Base-by-base conservation (phyloP, 1,140 invertebrate species). In the Atopsyche davidsoni region DNA sequence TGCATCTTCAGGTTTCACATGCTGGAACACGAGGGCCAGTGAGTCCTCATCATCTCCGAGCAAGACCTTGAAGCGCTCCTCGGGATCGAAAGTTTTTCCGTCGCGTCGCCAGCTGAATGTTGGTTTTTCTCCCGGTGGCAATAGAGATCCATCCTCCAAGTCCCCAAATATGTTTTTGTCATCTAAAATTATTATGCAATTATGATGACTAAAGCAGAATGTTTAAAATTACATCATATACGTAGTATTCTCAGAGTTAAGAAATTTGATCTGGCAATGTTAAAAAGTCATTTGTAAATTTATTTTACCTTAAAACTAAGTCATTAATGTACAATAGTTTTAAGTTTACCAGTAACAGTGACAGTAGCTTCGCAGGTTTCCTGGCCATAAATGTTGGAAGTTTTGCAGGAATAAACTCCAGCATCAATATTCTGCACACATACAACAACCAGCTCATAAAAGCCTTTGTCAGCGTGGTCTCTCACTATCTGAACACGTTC, bases 31-130 rank as follows among this genome's bases (percentile, higher is more conserved):
- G 9, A 97, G 69, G 14, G 88, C 89, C 36, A 96, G 71, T 0
- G 87, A 94, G 60, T 96, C 92, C 61, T 95, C 92, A 57, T 94
- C 89, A 58, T 94, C 89, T 55, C 89, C 86, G 61, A 94, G 87
- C 6, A 94, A 70, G 13, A 97, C 91, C 69, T 96, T 94, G 65
- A 96, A 96, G 45, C 92, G 80, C 62, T 96, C 92, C 63, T 92
- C 89, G 2, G 92, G 89, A 62, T 93, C 87, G 62, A 96, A 92
- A 7, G 85, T 79, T 51, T 83, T 76, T 1, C 93, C 94, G 68
- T 96, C 92, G 52, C 89, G 82, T 53, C 89, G 86, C 94, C 94
- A 98, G 39, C 79, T 77, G 67, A 96, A 96, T 18, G 81, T 76
- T 0, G 92, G 82, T 57, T 87, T 86, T 63, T 86, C 82, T 9